phyloP scores from a whole-genome alignment of 2,888 invertebrate genomes.

The Conomelus anceps region DNA sequence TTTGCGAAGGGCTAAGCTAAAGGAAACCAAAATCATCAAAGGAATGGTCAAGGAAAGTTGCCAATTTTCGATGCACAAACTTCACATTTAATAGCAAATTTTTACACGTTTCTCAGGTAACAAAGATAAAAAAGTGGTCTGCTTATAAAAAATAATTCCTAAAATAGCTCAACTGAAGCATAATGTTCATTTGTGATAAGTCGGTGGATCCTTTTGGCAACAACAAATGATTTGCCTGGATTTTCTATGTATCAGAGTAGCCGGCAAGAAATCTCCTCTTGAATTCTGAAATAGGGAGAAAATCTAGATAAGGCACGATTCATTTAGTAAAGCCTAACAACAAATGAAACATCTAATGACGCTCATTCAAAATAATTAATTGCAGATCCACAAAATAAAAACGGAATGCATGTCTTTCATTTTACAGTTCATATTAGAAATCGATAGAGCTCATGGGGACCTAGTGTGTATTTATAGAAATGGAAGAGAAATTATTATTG shows the following conservation, averaged over 20 bases:
- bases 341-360: background rate
- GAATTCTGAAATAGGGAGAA: constrained; percentile 9
- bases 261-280: constrained; percentile 7
- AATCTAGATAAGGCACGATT: background rate
- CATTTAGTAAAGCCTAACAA: background rate
- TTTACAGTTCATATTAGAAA: background rate
- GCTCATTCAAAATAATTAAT: background rate
- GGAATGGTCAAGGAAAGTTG: background rate
- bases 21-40: background rate
- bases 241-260: background rate
- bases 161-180: background rate
- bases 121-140: background rate
- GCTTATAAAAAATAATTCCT: background rate
- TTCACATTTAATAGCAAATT: background rate
- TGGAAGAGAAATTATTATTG: no score
- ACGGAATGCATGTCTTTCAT: background rate
- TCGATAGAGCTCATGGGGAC: background rate
- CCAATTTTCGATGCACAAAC: background rate
- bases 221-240: background rate
- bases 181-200: background rate
- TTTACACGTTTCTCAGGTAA: background rate
- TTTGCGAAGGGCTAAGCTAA: background rate
- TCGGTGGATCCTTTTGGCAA: background rate
- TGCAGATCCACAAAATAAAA: background rate
- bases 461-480: no score